Conservation (phyloP, 2,113 vertebrate genomes). For the Callaeas wilsoni region DNA sequence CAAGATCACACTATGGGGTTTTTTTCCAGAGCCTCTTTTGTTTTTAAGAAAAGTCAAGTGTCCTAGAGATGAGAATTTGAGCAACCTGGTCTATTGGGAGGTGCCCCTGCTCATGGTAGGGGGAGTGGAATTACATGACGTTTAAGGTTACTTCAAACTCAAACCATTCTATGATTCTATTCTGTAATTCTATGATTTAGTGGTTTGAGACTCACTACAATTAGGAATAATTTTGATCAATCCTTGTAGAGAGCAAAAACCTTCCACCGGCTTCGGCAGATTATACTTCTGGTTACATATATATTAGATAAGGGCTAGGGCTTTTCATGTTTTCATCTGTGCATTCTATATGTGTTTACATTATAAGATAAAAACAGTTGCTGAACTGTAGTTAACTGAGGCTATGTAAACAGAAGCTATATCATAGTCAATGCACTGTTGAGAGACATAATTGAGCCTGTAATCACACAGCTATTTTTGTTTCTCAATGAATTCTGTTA, state of each 20-base stretch:
- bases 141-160: background rate
- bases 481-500: background rate
- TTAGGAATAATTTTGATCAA: background rate
- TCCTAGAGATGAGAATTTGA: background rate
- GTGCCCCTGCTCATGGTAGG: background rate
- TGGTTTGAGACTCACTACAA: background rate
- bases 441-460: background rate
- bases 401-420: background rate
- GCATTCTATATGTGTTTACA: background rate
- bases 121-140: background rate
- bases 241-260: background rate
- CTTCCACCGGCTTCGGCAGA: background rate
- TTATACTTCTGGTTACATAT: background rate
- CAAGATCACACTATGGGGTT: rapidly evolving
- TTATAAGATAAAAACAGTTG: background rate
- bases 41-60: background rate
- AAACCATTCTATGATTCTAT: background rate
- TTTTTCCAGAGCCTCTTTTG: background rate
- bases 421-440: background rate
- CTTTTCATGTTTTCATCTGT: background rate
- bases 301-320: background rate
- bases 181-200: background rate
- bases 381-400: background rate
- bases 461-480: background rate
- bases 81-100: background rate